These are phyloP conservation scores for Okamejei kenojei DNA, from an alignment of 2,797 vertebrate genomes.

Conservation along the genomic window DNA sequence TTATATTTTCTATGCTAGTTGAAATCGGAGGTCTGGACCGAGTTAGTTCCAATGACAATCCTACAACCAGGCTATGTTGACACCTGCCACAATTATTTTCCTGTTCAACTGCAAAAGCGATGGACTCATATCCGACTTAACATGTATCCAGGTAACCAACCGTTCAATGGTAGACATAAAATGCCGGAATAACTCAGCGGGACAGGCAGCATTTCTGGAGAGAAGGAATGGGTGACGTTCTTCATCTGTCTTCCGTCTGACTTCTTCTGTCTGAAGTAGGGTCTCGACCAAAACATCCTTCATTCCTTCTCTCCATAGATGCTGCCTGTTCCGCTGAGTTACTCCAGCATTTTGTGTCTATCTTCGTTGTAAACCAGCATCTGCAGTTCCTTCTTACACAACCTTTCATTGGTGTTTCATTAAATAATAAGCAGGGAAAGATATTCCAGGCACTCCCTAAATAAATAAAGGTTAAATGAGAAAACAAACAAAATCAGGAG, in stretches of 20 bases:
- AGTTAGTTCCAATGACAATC: slow-evolving; percentile 57
- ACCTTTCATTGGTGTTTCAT: neutral
- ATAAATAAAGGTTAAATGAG: neutral
- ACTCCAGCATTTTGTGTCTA: too few species aligned
- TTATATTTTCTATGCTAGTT: slow-evolving; percentile 43
- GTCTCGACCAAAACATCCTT: too few species aligned
- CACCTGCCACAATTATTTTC: slow-evolving; percentile 67
- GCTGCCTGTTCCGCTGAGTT: too few species aligned
- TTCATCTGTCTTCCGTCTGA: too few species aligned
- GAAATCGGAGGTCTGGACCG: slow-evolving; percentile 52
- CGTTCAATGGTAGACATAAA: too few species aligned
- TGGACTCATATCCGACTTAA: slow-evolving; percentile 78
- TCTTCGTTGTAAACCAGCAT: too few species aligned
- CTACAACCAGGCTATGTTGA: slow-evolving; percentile 62
- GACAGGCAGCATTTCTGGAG: too few species aligned
- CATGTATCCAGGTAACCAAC: slow-evolving; percentile 66
- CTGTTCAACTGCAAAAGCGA: slow-evolving; percentile 49
- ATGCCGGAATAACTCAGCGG: too few species aligned
- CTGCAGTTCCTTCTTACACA: too few species aligned
- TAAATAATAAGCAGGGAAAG: neutral
- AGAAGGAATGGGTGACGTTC: too few species aligned
- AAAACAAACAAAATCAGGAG: neutral
- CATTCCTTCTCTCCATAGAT: too few species aligned
- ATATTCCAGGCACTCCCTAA: neutral
- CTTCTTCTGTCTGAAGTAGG: too few species aligned